phyloP scores from a whole-genome alignment of 2,888 invertebrate genomes.

The Pantelozetes paolii region DNA sequence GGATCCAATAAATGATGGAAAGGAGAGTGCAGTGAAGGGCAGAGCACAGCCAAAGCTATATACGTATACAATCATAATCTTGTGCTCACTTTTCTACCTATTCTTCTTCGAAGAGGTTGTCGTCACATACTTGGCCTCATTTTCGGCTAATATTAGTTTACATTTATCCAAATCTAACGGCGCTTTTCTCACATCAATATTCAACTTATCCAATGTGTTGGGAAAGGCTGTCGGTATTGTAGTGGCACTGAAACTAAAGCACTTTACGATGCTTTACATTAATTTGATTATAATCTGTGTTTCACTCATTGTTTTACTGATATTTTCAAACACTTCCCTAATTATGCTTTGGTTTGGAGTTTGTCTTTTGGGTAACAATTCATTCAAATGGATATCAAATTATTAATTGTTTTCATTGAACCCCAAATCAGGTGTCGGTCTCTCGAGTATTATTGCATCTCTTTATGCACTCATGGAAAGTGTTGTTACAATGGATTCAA shows the following conservation, averaged over 20 bases:
- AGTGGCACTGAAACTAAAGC: slow-evolving; percentile 33
- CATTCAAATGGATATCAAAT: background rate
- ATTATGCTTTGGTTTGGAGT: slow-evolving; percentile 32
- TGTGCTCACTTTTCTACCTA: slow-evolving; percentile 36
- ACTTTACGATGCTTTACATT: slow-evolving; percentile 34
- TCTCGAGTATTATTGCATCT: slow-evolving; percentile 35
- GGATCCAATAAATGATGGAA: background rate
- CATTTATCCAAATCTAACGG: slow-evolving; percentile 31
- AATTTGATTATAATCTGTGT: slow-evolving; percentile 22
- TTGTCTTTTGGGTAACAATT: slow-evolving; percentile 31
- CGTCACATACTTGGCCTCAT: slow-evolving; percentile 38
- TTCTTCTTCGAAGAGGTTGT: slow-evolving; percentile 40
- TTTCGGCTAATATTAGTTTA: slow-evolving; percentile 19
- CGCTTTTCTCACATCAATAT: slow-evolving; percentile 25
- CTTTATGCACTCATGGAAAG: slow-evolving; percentile 37
- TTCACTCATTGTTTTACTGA: slow-evolving; percentile 15
- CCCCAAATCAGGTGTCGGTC: slow-evolving; percentile 20
- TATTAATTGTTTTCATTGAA: background rate
- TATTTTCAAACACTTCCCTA: slow-evolving; percentile 21
- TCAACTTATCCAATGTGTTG: slow-evolving; percentile 35
- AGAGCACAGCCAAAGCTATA: background rate
- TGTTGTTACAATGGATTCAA: slow-evolving; percentile 26
- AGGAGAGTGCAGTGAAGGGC: background rate
- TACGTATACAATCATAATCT: slow-evolving; percentile 12
- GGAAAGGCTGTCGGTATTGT: slow-evolving; percentile 34